Base-by-base conservation (phyloP, 2,888 invertebrate genomes). In the Rotaria macrura region DNA sequence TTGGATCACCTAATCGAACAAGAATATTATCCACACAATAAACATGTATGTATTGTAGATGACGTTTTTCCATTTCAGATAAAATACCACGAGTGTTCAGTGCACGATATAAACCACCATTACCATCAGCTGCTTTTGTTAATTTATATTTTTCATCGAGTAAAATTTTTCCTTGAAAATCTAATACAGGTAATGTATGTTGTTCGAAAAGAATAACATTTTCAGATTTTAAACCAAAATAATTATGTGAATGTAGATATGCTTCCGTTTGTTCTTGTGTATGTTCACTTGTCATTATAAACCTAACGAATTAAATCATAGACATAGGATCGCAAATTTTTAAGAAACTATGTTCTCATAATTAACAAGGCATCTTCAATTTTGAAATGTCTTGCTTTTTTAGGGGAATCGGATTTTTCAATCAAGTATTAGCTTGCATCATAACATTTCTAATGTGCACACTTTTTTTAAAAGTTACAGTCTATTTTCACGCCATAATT, bases 11-110 rank as follows among this genome's bases (percentile, higher is more conserved):
- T 85, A 99, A 96, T 93, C 96, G 96, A 40, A 96, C 95, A 25
- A 99, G 92, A 88, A 99, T 97, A 91, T 99, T 99, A 90, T 99
- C 99, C 2, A 99, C 98, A 87, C 98, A 97, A 92, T 98, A 97
- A 1, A 95, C 96, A 90, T 99, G 98, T 43, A 99, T 91, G 90
- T 96, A 96, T 87, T 94, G 92, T 17, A 99, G 93, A 7, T 95
- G 95, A 85, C 96, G 93, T 83, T 91, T 92, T 65, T 93, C 92
- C 92, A 97, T 95, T 89, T 97, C 95, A 7, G 94, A 92, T 57
- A 98, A 90, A 72, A 96, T 93, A 23, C 57, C 55, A 29, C 55
- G 88, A 43, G 88, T 87, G 9, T 88, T 87, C 87, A 99, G 91
- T n/a, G 92, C 92, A 49, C 90, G 89, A 89, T 92, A 93, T 79